Conservation (phyloP, 2,113 vertebrate species). For the Geococcyx californianus region DNA sequence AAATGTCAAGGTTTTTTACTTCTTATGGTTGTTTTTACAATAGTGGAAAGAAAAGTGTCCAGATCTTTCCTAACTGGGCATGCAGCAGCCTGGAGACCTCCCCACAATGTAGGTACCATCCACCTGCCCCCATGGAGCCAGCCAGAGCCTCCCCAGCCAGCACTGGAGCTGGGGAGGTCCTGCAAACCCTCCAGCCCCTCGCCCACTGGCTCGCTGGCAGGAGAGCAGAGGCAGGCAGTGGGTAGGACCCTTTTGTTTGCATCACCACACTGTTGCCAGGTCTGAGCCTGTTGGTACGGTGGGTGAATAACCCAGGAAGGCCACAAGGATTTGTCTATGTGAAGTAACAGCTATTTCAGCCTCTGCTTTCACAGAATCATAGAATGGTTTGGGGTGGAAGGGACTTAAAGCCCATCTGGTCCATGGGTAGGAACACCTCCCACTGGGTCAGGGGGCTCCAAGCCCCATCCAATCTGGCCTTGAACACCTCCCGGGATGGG, state of each 20-base stretch:
- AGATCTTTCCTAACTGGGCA: background rate
- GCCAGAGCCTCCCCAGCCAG: accelerated
- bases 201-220: accelerated
- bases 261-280: background rate
- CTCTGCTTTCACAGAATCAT: background rate
- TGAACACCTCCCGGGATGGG: too few relatives aligned
- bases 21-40: background rate
- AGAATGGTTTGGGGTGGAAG: too few relatives aligned
- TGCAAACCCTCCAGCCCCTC: background rate
- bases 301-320: background rate
- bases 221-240: background rate
- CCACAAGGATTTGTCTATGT: background rate
- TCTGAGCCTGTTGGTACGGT: accelerated
- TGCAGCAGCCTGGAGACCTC: background rate
- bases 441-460: too few relatives aligned
- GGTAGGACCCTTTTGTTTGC: background rate
- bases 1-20: conserved; percentile 23
- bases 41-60: background rate
- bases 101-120: background rate
- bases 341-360: background rate
- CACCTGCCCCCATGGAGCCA: background rate
- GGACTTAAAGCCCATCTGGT: too few relatives aligned
- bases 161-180: background rate
- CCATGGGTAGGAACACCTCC: too few relatives aligned
- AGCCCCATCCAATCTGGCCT: too few relatives aligned